Conservation (phyloP, 2,888 invertebrate species). For the Alitta virens region DNA sequence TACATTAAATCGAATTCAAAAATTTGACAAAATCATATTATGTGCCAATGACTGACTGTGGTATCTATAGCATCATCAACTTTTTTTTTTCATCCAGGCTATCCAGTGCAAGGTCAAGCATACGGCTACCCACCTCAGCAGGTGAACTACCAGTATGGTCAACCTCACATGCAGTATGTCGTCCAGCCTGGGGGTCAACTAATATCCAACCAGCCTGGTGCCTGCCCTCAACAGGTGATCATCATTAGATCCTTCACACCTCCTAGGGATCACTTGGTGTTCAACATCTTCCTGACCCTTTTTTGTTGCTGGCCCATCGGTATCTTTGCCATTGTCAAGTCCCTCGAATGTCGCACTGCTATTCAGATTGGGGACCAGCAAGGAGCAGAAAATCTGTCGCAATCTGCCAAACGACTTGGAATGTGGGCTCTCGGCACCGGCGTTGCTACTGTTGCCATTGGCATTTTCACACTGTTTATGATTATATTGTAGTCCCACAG, state of each 20-base stretch:
- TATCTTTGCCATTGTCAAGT: conserved; percentile 26
- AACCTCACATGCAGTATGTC: too few relatives aligned
- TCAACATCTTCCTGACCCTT: conserved; percentile 25
- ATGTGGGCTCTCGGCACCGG: conserved; percentile 23
- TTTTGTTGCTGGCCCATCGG: conserved; percentile 30
- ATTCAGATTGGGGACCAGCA: conserved; percentile 11
- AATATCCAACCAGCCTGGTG: neutral
- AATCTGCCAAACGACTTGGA: conserved; percentile 13
- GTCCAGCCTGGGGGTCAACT: too few relatives aligned
- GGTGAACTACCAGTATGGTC: neutral
- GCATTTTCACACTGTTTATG: conserved; percentile 2
- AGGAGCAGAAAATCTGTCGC: neutral
- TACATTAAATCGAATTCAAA: too few relatives aligned
- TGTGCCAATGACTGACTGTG: too few relatives aligned
- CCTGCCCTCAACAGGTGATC: conserved; percentile 1
- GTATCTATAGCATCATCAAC: too few relatives aligned
- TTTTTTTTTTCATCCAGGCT: too few relatives aligned
- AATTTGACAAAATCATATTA: too few relatives aligned
- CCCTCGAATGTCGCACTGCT: conserved; percentile 24
- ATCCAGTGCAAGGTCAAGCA: too few relatives aligned
- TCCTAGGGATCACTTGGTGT: conserved; percentile 22
- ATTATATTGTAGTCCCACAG: neutral
- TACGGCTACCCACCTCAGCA: neutral
- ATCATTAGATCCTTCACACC: conserved; percentile 12
- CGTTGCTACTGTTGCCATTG: conserved; percentile 8